phyloP scores from a whole-genome alignment of 2,797 vertebrate species.

The Coregonus suidteri region DNA sequence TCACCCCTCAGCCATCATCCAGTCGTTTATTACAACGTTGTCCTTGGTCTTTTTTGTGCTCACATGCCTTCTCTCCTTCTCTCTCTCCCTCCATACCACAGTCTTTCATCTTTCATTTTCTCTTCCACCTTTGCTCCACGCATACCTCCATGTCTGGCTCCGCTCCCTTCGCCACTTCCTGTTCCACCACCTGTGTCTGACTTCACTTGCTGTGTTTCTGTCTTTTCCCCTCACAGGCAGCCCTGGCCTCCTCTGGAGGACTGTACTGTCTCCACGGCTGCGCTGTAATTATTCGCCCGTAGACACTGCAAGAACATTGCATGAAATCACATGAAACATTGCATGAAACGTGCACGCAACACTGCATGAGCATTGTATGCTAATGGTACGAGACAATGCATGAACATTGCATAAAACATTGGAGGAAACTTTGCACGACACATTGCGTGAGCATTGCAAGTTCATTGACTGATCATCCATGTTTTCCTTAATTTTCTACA shows the following conservation, averaged over 20 bases:
- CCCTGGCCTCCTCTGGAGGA: constrained; percentile 89
- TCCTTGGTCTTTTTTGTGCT: not conserved
- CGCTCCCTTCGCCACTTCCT: not conserved
- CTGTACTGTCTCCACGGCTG: constrained; percentile 92
- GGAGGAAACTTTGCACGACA: no score
- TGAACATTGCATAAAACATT: not conserved
- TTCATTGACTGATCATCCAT: not conserved
- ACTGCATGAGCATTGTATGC: not conserved
- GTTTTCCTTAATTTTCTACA: not conserved
- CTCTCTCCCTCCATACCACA: constrained; percentile 23
- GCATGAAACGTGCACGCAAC: not conserved
- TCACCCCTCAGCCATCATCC: not conserved
- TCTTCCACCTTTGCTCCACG: not conserved
- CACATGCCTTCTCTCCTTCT: constrained; percentile 4
- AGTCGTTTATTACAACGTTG: not conserved
- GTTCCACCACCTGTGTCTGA: constrained; percentile 10
- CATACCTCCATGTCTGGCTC: not conserved
- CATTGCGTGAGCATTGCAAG: not conserved
- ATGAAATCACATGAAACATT: not conserved
- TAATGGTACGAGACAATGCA: not conserved
- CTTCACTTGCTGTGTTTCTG: constrained; percentile 35
- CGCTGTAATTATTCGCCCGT: constrained; percentile 78
- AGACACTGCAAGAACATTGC: constrained; percentile 60
- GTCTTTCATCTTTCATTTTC: constrained; percentile 1
- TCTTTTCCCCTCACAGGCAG: constrained; percentile 74